phyloP scores from a whole-genome alignment of 2,888 invertebrate genomes.

The Amphipyra tragopoginis region DNA sequence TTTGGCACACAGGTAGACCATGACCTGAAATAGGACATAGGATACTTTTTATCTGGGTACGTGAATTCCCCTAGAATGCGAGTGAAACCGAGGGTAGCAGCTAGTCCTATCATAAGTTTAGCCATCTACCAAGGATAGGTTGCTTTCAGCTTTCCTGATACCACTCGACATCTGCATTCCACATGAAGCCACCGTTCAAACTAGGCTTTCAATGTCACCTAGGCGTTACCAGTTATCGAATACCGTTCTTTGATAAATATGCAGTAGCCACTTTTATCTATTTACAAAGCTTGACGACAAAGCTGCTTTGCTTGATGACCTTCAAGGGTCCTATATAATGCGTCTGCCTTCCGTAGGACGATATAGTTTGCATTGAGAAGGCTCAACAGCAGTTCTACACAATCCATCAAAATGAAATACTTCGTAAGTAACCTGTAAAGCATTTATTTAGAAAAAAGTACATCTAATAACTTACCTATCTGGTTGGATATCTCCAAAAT shows the following conservation, averaged over 20 bases:
- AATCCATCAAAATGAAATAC: constrained; percentile 83
- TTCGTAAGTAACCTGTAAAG: constrained; percentile 71
- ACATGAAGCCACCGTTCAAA: not conserved
- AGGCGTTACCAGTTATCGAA: constrained; percentile 26
- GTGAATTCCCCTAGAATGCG: too few relatives aligned
- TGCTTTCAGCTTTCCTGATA: too few relatives aligned
- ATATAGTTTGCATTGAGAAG: constrained; percentile 85
- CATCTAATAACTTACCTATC: too few relatives aligned
- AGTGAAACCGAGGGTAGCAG: too few relatives aligned
- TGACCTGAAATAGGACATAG: too few relatives aligned
- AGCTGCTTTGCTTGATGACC: constrained; percentile 70
- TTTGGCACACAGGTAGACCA: too few relatives aligned
- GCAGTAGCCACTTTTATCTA: constrained; percentile 42
- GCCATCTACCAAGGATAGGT: too few relatives aligned
- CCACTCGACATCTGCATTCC: not conserved
- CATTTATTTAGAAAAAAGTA: not conserved
- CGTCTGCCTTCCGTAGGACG: constrained; percentile 71
- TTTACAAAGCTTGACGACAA: constrained; percentile 43
- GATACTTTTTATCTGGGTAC: too few relatives aligned
- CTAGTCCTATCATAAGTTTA: too few relatives aligned
- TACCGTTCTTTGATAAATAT: constrained; percentile 41
- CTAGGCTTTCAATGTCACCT: constrained; percentile 14
- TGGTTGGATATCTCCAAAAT: too few relatives aligned
- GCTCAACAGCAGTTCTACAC: constrained; percentile 78
- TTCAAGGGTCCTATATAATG: constrained; percentile 81